These are phyloP conservation scores for Temnothorax unifasciatus DNA, from an alignment of 2,888 invertebrate genomes.

Conservation along the genomic window DNA sequence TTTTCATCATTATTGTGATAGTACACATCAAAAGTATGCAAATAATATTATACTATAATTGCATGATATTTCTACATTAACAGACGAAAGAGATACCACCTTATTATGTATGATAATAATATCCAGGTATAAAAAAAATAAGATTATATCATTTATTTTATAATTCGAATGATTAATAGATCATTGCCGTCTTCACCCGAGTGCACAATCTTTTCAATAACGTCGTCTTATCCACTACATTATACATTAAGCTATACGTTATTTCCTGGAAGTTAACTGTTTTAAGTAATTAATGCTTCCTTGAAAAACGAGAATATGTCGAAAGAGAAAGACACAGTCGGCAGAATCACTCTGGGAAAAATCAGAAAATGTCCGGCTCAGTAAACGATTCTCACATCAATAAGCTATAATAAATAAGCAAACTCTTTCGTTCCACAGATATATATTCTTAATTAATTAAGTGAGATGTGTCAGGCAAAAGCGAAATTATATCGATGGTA, in stretches of 20 bases:
- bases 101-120: background rate
- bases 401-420: background rate
- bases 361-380: background rate
- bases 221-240: background rate
- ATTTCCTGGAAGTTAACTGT: background rate
- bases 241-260: background rate
- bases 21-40: background rate
- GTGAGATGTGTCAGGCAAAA: background rate
- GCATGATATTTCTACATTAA: background rate
- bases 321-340: background rate
- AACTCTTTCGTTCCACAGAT: background rate
- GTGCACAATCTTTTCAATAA: background rate
- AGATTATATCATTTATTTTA: background rate
- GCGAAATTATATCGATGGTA: background rate
- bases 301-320: background rate
- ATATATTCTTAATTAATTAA: background rate
- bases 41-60: constrained; percentile 19
- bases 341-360: background rate
- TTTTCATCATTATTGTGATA: background rate
- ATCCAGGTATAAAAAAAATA: background rate
- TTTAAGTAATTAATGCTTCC: background rate
- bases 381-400: background rate
- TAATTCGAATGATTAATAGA: background rate
- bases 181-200: background rate
- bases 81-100: background rate